Percentiles rank a stretch among this genome's conserved stretches.
Evolutionary conservation across 1,140 invertebrate genomes (phyloP).

Genomic region (Heliconius himera): DNA sequence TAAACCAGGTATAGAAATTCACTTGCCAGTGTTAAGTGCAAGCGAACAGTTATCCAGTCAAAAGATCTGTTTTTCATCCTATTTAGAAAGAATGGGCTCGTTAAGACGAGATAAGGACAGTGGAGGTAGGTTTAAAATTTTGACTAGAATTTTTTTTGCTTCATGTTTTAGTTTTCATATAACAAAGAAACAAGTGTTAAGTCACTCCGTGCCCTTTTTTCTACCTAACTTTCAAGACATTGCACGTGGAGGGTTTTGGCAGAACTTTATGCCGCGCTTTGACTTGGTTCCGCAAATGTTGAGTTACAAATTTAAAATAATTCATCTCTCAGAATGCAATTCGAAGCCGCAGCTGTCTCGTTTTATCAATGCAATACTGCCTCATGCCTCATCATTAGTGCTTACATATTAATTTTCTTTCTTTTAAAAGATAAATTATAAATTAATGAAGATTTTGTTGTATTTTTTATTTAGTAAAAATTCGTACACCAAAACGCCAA

Average conservation of each 20-base stretch:
- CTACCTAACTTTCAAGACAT: not conserved
- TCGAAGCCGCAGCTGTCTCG: no score
- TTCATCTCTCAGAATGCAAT: no score
- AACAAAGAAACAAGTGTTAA: not conserved
- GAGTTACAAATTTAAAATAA: no score
- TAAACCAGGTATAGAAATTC: slow-evolving; percentile 82
- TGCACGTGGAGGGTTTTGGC: not conserved
- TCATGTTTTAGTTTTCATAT: not conserved
- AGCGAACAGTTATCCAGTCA: slow-evolving; percentile 88
- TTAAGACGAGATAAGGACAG: slow-evolving; percentile 66
- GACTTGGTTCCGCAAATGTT: no score
- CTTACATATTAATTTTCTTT: no score
- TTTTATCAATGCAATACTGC: no score
- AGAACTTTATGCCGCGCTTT: no score
- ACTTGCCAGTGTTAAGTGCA: slow-evolving; percentile 86
- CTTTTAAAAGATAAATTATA: no score
- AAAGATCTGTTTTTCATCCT: slow-evolving; percentile 88
- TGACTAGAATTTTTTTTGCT: not conserved
- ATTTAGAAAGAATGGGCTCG: slow-evolving; percentile 85
- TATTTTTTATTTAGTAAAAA: slow-evolving; percentile 62
- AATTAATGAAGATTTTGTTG: no score
- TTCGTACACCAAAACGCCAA: slow-evolving; percentile 81
- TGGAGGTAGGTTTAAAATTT: slow-evolving; percentile 39
- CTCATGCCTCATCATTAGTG: no score
- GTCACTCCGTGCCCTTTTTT: not conserved